phyloP scores from a whole-genome alignment of 1,140 invertebrate species.

The Matsumurasca onukii region DNA sequence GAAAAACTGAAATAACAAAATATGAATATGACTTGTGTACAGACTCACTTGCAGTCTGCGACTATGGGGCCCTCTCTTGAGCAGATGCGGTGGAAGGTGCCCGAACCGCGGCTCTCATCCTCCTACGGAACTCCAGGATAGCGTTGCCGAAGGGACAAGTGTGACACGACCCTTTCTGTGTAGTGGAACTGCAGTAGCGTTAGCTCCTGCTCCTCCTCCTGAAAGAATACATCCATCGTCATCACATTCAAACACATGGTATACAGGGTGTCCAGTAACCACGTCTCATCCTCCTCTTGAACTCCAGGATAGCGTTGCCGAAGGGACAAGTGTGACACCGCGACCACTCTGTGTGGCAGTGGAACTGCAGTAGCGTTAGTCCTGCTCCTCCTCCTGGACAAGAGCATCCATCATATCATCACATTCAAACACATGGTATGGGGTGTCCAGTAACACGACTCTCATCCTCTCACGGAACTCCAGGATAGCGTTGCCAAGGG shows the following conservation, averaged over 20 bases:
- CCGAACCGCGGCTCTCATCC: slow-evolving; percentile 85
- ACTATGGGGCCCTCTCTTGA: slow-evolving; percentile 83
- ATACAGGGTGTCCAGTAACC: no score
- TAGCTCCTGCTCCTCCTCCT: slow-evolving; percentile 63
- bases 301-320: slow-evolving; percentile 84
- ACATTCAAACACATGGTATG: no score
- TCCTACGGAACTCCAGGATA: slow-evolving; percentile 84
- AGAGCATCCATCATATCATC: no score
- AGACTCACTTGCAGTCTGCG: slow-evolving; percentile 94
- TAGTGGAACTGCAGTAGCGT: slow-evolving; percentile 92
- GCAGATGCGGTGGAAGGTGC: slow-evolving; percentile 67
- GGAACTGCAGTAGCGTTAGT: slow-evolving; percentile 88
- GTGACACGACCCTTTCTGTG: slow-evolving; percentile 95
- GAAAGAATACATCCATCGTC: no score
- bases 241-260: no score
- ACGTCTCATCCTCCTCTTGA: slow-evolving; percentile 83
- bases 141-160: slow-evolving; percentile 89
- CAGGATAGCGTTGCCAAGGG: slow-evolving; percentile 85
- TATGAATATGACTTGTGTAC: no score
- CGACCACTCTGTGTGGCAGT: slow-evolving; percentile 96
- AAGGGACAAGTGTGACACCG: slow-evolving; percentile 90
- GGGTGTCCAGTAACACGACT: no score
- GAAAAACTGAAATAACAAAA: no score
- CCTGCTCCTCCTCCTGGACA: slow-evolving; percentile 58
- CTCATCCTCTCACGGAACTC: slow-evolving; percentile 88